A percentile compares a stretch with the other conserved stretches of the same genome.
Evolutionary conservation across 2,113 vertebrate species (phyloP).

Genomic region (Leucopsar rothschildi): DNA sequence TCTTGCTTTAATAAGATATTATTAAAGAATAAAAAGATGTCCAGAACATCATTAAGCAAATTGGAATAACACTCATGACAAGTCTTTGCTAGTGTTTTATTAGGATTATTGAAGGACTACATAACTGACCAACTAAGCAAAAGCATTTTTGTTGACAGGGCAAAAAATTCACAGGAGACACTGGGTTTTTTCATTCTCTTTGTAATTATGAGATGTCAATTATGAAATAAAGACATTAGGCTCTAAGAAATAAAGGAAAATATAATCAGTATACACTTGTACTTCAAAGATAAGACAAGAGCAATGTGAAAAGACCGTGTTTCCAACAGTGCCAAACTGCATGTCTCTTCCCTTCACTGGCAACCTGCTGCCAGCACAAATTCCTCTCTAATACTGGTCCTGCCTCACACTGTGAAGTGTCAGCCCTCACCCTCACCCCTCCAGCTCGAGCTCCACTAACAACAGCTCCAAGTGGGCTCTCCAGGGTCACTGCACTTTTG

Average conservation of each 20-base stretch:
- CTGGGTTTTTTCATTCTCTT: neutral
- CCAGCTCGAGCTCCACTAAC: rapidly evolving
- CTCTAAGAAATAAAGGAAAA: neutral
- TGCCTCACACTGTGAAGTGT: neutral
- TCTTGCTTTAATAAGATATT: neutral
- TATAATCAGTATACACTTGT: neutral
- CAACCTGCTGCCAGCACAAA: neutral
- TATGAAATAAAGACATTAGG: neutral
- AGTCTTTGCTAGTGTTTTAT: neutral
- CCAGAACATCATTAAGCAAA: neutral
- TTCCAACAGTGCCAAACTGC: neutral
- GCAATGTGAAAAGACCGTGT: neutral
- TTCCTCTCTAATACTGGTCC: neutral
- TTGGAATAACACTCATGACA: neutral
- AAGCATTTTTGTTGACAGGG: neutral
- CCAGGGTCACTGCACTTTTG: rapidly evolving
- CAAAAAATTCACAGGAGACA: neutral
- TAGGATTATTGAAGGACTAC: neutral
- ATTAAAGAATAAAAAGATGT: neutral
- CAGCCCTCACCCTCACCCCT: neutral
- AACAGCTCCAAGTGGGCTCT: neutral
- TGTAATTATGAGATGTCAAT: neutral
- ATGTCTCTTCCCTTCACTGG: neutral
- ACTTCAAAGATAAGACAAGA: neutral
- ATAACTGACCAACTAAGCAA: neutral